Conservation (phyloP, 2,797 vertebrate species). For the Argyrosomus regius region DNA sequence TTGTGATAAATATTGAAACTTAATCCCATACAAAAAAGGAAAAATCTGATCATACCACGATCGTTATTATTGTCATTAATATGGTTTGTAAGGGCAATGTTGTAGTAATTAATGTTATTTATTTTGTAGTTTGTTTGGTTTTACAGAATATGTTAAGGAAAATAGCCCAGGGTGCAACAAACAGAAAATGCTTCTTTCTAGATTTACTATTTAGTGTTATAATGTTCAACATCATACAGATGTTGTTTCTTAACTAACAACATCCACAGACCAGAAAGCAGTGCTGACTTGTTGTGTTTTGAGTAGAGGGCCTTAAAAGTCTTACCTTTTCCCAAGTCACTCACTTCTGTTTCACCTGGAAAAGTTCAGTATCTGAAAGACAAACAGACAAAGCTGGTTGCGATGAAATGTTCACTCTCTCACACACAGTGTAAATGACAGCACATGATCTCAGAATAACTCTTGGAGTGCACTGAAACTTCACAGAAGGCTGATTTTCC, state of each 20-base stretch:
- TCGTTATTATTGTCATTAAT: neutral
- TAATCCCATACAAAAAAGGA: neutral
- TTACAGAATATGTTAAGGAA: neutral
- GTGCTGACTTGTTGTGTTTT: neutral
- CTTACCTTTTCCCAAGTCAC: neutral
- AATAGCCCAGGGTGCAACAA: neutral
- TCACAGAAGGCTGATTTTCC: neutral
- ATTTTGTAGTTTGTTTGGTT: neutral
- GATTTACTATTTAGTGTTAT: neutral
- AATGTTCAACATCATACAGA: neutral
- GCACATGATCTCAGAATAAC: neutral
- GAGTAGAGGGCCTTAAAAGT: neutral
- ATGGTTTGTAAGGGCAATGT: neutral
- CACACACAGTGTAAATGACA: neutral
- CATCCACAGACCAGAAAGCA: conserved; percentile 5
- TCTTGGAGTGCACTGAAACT: neutral
- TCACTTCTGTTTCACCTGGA: neutral
- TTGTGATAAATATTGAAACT: neutral
- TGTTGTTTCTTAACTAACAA: neutral
- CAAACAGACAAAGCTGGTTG: neutral
- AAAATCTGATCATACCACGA: neutral
- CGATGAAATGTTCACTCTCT: neutral
- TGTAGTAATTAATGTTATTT: neutral
- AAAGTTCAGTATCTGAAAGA: neutral
- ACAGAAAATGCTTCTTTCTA: neutral